phyloP scores from a whole-genome alignment of 2,113 vertebrate genomes.

The Erpornis zantholeuca region DNA sequence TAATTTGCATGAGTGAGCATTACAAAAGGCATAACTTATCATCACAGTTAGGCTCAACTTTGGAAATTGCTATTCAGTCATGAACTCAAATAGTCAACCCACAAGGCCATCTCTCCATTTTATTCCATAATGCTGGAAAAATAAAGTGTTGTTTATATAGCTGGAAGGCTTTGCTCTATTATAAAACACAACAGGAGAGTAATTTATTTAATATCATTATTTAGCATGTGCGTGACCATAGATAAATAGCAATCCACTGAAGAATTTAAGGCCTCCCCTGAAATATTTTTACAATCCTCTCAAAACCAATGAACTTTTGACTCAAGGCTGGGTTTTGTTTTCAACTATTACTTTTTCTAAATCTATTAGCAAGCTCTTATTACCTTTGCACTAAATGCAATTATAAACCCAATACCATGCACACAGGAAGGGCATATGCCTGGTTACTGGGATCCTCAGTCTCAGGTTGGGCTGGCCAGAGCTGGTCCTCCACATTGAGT shows the following conservation, averaged over 20 bases:
- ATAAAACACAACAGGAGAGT: slow-evolving; percentile 15
- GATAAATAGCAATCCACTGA: slow-evolving; percentile 16
- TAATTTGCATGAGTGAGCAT: not conserved
- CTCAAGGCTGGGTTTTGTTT: not conserved
- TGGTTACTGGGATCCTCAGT: not conserved
- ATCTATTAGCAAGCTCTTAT: not conserved
- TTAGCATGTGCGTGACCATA: slow-evolving; percentile 7
- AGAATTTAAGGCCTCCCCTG: not conserved
- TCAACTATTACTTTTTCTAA: not conserved
- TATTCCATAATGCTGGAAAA: slow-evolving; percentile 22
- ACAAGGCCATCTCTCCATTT: slow-evolving; percentile 6
- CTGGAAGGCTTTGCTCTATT: slow-evolving; percentile 11
- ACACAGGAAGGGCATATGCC: not conserved
- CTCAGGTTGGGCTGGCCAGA: not conserved
- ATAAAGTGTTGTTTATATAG: slow-evolving; percentile 25
- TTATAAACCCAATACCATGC: not conserved
- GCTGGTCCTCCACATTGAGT: not conserved
- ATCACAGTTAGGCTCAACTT: not conserved
- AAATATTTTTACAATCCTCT: slow-evolving; percentile 16
- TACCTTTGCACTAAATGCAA: not conserved
- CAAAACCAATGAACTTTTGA: slow-evolving; percentile 18
- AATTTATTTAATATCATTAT: slow-evolving; percentile 25
- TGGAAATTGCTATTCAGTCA: slow-evolving; percentile 6
- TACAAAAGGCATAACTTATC: not conserved
- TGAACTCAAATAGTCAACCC: not conserved